Evolutionary conservation across 2,797 vertebrate genomes (phyloP), one percentile per base, ranked within the genome.

Genomic region (Rhinatrema bivittatum): DNA sequence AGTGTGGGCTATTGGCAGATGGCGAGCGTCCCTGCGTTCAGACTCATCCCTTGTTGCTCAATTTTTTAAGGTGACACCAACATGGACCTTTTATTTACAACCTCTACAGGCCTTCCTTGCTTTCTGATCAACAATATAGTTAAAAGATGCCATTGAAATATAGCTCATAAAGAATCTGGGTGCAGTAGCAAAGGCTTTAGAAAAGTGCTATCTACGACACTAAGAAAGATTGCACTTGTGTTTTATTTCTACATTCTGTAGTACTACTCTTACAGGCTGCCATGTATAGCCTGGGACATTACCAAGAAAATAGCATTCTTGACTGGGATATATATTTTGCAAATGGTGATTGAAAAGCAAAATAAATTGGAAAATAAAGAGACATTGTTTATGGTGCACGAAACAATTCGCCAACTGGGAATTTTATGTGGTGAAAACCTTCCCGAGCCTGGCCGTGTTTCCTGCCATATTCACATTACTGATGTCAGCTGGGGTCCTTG

Each of bases 391-490:
- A 36, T 39, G 41, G 51, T 36, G 2, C 38, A 41, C 34, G 21
- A 45, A 24, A 23, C 31, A 31, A 30, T 42, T 37, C 19, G 33
- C 19, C 39, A 42, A 46, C 23, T 22, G 33, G 33, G 39, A 36
- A 42, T 29, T 24, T 23, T n/a, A 21, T 20, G 31, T 28, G 25
- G 36, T 27, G 36, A 23, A 42, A 50, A 34, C 27, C 12, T 22
- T 23, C 55, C 70, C n/a, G 16, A 59, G 62, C 65, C 61, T 79
- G 60, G 50, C 62, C 46, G 29, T 60, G 53, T 55, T 43, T 60
- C 64, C 47, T 26, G 57, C 38, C 35, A 37, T 14, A 33, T 32
- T 15, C 29, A 33, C 29, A 29, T 46, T 39, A 46, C 19, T 46
- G 43, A 46, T 20, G 10, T 30, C 26, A 32, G 29, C n/a, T n/a